These are phyloP conservation scores for Eidolon helvum DNA, from an alignment of 2,113 vertebrate species.

Conservation along the genomic window DNA sequence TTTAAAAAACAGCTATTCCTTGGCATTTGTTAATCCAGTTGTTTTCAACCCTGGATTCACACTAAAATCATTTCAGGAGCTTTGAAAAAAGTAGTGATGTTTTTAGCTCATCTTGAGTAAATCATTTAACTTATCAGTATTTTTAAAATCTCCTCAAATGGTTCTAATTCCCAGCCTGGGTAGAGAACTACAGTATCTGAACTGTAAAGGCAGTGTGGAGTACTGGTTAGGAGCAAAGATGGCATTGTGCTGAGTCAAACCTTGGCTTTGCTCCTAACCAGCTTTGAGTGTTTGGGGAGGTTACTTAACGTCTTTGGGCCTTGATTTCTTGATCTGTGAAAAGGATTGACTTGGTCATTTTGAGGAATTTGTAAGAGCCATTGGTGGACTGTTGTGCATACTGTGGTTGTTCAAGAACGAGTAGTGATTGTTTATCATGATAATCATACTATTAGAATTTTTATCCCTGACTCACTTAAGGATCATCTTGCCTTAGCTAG, in stretches of 20 bases:
- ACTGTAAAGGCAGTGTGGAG: not conserved
- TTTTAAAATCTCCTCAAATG: not conserved
- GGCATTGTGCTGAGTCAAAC: not conserved
- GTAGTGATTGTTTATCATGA: not conserved
- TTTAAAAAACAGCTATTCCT: not conserved
- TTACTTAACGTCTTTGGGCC: not conserved
- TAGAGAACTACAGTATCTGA: not conserved
- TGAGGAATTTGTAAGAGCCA: not conserved
- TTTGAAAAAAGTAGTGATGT: not conserved
- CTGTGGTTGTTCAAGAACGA: not conserved
- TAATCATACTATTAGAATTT: not conserved
- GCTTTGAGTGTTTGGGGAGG: not conserved
- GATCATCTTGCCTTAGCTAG: not conserved
- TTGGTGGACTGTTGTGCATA: not conserved
- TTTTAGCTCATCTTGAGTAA: not conserved
- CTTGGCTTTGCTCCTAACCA: not conserved
- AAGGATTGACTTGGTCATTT: not conserved
- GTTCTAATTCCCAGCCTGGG: not conserved
- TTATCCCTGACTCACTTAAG: not conserved
- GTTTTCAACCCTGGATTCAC: not conserved
- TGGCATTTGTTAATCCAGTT: not conserved
- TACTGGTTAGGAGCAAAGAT: not conserved
- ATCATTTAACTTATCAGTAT: not conserved
- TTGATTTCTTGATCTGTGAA: not conserved
- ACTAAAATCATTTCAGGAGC: not conserved